Conservation (phyloP, 2,113 vertebrate species). For the Podiceps cristatus region DNA sequence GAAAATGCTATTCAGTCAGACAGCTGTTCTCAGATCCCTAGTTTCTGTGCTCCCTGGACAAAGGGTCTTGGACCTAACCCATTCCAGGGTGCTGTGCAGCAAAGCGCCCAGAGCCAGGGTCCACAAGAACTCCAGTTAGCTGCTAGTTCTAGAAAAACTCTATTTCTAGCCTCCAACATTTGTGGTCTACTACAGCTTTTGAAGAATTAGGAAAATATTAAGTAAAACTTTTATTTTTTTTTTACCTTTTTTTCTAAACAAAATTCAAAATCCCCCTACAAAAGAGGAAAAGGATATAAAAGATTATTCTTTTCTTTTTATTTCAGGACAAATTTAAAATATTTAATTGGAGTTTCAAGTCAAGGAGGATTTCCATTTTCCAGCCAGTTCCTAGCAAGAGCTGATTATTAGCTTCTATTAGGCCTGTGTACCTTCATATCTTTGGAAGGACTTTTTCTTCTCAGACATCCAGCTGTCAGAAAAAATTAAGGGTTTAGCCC, state of each 20-base stretch:
- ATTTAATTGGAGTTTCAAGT: neutral
- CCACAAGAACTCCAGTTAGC: neutral
- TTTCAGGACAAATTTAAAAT: neutral
- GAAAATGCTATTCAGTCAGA: neutral
- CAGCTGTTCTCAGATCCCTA: neutral
- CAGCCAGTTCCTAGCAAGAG: neutral
- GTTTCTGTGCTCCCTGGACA: neutral
- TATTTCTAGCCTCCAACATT: neutral
- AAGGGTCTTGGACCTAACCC: neutral
- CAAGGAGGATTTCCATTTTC: neutral
- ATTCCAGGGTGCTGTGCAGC: neutral
- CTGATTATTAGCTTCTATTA: neutral
- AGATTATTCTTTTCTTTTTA: neutral
- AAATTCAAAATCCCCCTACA: neutral
- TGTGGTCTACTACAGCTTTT: neutral
- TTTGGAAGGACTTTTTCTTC: neutral
- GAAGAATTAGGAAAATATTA: neutral
- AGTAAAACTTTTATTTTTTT: neutral
- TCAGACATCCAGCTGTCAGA: neutral
- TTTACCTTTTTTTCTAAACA: neutral
- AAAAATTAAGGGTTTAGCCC: neutral
- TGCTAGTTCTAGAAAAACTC: neutral
- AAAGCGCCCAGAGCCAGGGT: neutral
- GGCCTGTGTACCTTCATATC: neutral
- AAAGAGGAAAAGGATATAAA: neutral